Evolutionary conservation across 2,797 vertebrate genomes (phyloP), one percentile per base, ranked within the genome.

Genomic region (Brachyalestes nurse): DNA sequence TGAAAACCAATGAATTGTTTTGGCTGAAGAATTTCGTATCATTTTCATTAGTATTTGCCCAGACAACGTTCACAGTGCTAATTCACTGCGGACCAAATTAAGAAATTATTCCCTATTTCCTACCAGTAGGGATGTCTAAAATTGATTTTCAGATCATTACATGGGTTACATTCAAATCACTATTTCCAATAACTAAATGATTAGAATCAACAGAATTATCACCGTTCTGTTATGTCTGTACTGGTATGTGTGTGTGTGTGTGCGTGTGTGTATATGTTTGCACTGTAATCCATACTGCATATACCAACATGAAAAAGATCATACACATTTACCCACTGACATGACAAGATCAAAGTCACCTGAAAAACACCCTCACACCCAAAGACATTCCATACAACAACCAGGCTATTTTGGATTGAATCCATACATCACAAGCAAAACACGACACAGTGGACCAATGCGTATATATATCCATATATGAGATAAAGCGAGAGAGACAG

Each of bases 361-460:
- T 75, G 64, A 71, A 83, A 84, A 69, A 80, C 34, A 86, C 49
- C 49, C 72, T 77, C 40, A 78, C 83, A 87, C 69, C 25, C 73
- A 85, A 79, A 79, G 49, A 84, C 82, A 82, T 55, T 66, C 70
- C 57, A 69, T 55, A 83, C 79, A 77, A 69, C 51, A 66, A 84
- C 64, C 58, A 70, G 12, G 61, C 42, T 72, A 77, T 2, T 58
- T 23, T 60, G 34, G 14, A 67, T 55, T 73, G 57, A 77, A 72
- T 47, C 34, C 69, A 78, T 66, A 78, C 66, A 81, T 45, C 58
- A 86, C 85, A 53, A 77, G 75, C 47, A 34, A 79, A 74, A 55
- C 73, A 76, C 28, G 49, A 84, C 72, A 82, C 67, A 28, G 60
- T 78, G 79, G 42, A 57, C 49, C 60, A 49, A 72, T 62, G 77